Conservation (phyloP, 1,140 invertebrate genomes). For the Drosophila pseudoobscura region DNA sequence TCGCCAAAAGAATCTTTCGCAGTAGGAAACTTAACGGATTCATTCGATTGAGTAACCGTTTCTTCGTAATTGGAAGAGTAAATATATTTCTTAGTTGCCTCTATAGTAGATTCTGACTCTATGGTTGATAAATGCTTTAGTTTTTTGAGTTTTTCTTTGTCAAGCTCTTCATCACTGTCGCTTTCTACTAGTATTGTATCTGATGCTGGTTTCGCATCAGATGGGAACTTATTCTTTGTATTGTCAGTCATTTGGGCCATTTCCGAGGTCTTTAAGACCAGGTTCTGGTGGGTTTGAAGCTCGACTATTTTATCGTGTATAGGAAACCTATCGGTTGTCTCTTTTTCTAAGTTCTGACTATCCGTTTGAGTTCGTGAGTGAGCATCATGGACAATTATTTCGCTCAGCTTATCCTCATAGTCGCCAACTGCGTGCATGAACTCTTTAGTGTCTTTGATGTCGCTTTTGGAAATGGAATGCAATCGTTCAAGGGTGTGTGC, state of each 20-base stretch:
- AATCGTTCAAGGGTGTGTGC: conserved; percentile 58
- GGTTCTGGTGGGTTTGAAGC: conserved; percentile 8
- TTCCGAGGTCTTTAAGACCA: conserved; percentile 6
- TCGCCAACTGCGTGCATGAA: conserved; percentile 38
- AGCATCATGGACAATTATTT: conserved; percentile 26
- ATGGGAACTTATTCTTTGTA: conserved; percentile 37
- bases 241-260: not conserved
- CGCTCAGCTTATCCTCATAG: conserved; percentile 40
- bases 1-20: not conserved
- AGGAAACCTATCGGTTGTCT: conserved; percentile 49
- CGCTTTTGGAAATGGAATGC: conserved; percentile 66
- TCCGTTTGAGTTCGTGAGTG: conserved; percentile 2
- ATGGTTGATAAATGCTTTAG: conserved; percentile 22
- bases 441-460: conserved; percentile 58
- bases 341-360: not conserved
- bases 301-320: conserved; percentile 13
- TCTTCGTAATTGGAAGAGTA: not conserved
- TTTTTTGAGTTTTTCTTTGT: conserved; percentile 22
- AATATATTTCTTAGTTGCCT: not conserved
- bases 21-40: conserved; percentile 19
- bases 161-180: conserved; percentile 66
- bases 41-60: not conserved
- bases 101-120: not conserved
- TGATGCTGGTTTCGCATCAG: conserved; percentile 14
- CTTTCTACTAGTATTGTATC: conserved; percentile 26